Conservation (phyloP, 2,888 invertebrate species). For the Physocephala rufipes region DNA sequence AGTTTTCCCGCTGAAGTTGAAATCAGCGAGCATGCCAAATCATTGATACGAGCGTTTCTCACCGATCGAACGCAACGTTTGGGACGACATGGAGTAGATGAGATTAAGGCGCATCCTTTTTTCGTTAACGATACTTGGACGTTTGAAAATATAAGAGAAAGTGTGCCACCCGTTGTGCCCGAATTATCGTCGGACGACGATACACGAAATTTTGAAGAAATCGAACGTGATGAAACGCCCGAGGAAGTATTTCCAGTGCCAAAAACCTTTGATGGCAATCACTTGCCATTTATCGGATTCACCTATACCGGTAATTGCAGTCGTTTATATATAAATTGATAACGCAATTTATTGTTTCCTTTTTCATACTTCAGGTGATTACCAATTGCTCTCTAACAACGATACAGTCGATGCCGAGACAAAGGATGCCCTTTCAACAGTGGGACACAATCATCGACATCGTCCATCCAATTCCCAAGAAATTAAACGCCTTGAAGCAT, state of each 20-base stretch:
- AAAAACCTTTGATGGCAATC: slow-evolving; percentile 98
- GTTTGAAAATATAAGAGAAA: slow-evolving; percentile 92
- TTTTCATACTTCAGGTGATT: slow-evolving; percentile 71
- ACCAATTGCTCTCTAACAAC: slow-evolving; percentile 74
- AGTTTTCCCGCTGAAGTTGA: slow-evolving; percentile 95
- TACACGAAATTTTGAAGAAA: slow-evolving; percentile 97
- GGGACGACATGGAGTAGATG: slow-evolving; percentile 91
- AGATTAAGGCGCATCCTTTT: slow-evolving; percentile 94
- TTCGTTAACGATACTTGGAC: slow-evolving; percentile 98
- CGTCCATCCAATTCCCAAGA: slow-evolving; percentile 69
- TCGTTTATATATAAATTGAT: neutral
- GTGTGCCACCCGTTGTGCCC: slow-evolving; percentile 96
- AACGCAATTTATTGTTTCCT: neutral
- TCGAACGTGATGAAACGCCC: slow-evolving; percentile 91
- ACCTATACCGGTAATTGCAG: slow-evolving; percentile 79
- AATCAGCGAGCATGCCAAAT: slow-evolving; percentile 87
- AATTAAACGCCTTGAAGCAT: slow-evolving; percentile 76
- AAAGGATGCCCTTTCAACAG: slow-evolving; percentile 55
- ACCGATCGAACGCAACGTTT: slow-evolving; percentile 90
- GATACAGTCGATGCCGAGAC: slow-evolving; percentile 77
- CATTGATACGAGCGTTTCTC: slow-evolving; percentile 91
- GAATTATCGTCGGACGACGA: slow-evolving; percentile 96
- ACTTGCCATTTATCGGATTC: slow-evolving; percentile 98
- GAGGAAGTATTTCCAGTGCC: slow-evolving; percentile 96
- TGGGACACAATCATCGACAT: slow-evolving; percentile 64